Base-by-base conservation (phyloP, 2,888 invertebrate genomes). In the Phania funesta region DNA sequence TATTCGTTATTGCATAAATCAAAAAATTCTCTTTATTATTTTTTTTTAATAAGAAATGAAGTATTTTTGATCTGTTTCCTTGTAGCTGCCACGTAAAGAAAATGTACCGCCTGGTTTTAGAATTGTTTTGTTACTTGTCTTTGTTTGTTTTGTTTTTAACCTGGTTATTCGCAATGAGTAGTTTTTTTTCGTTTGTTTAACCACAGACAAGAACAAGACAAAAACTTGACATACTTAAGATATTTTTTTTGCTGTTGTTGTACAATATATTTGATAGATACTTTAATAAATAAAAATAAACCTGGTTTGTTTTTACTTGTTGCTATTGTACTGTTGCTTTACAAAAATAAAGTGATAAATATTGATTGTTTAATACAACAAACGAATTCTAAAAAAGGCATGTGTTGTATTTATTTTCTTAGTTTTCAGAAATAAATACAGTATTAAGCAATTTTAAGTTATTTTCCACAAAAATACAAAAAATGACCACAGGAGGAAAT, bases 181-280 rank as follows among this genome's bases (percentile, higher is more conserved):
- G 3, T 18, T 16, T 1, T 44, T 44, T 44, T 44, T 6, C 18
- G 22, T 48, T 56, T 20, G 26, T 68, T 52, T 32, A 22, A 52
- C 50, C 60, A 24, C 18, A 52, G 81, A 77, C 81, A 82, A 82
- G 81, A 82, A 82, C 81, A 82, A 82, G 81, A 82, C 77, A 77
- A 73, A 67, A 82, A 82, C 77, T 82, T 82, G 81, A 82, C 81
- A 82, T 26, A 62, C 68, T 67, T 52, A 77, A 70, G 52, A 38
- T 9, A 48, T 9, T 29, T 6, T 35, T 24, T 52, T 64, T 46
- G 20, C 32, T 24, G 5, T 52, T 56, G 38, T n/a, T 67, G 20
- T 52, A 11, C 38, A 46, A 13, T 38, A 18, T 41, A 52, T 62
- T 68, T 58, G 41, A 65, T 70, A 62, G 9, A 77, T 56, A 78